These are phyloP conservation scores for Fragum whitleyi DNA, from an alignment of 2,888 invertebrate species.

Conservation along the genomic window DNA sequence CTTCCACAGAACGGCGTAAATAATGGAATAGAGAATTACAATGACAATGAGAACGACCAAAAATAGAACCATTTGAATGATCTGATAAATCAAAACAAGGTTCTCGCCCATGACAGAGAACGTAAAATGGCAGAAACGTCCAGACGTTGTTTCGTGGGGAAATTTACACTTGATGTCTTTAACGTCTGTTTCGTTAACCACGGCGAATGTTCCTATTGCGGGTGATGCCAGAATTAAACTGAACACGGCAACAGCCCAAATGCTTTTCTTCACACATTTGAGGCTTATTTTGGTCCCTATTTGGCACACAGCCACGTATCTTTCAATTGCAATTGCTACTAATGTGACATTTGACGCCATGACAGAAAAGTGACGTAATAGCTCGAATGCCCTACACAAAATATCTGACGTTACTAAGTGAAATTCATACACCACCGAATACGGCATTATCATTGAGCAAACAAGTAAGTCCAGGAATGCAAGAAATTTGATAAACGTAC, in stretches of 20 bases:
- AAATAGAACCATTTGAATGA: constrained; percentile 65
- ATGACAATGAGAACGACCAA: constrained; percentile 65
- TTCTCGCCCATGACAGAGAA: constrained; percentile 65
- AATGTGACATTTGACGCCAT: constrained; percentile 70
- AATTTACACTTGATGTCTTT: constrained; percentile 65
- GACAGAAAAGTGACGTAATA: constrained; percentile 72
- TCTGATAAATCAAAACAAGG: constrained; percentile 67
- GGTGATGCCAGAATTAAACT: constrained; percentile 68
- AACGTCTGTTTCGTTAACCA: constrained; percentile 66
- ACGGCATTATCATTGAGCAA: constrained; percentile 74
- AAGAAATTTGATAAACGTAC: constrained; percentile 75
- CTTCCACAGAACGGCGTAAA: constrained; percentile 74
- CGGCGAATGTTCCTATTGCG: constrained; percentile 72
- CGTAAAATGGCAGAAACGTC: constrained; percentile 76
- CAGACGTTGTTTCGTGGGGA: constrained; percentile 57
- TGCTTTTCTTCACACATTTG: constrained; percentile 65
- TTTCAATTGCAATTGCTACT: constrained; percentile 75
- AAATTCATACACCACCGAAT: constrained; percentile 74
- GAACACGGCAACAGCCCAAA: constrained; percentile 61
- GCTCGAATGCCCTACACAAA: constrained; percentile 71
- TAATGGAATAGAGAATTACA: constrained; percentile 70
- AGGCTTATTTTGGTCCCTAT: constrained; percentile 67
- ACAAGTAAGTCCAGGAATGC: constrained; percentile 74
- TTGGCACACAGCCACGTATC: constrained; percentile 75
- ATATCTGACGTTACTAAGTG: constrained; percentile 72